phyloP scores from a whole-genome alignment of 2,888 invertebrate species.

The Anaspis maculata region DNA sequence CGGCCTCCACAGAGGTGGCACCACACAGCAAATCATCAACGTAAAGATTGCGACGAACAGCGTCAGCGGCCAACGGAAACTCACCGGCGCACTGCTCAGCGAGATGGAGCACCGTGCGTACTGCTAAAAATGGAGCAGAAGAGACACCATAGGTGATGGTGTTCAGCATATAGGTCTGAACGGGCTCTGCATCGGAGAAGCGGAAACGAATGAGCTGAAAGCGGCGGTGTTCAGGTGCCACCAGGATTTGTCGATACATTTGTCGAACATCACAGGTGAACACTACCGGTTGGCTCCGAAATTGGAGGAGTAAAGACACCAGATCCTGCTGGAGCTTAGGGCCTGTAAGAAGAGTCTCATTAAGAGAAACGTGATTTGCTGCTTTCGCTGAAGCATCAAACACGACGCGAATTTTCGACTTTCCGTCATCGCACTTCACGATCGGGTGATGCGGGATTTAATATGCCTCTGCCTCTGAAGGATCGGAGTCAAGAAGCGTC shows the following conservation, averaged over 20 bases:
- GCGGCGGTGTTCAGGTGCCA: conserved; percentile 7
- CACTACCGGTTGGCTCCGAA: conserved; percentile 8
- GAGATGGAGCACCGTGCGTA: conserved; percentile 4
- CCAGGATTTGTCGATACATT: conserved; percentile 16
- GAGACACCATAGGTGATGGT: conserved; percentile 8
- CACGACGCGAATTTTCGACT: conserved; percentile 9
- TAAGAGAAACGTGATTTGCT: conserved; percentile 4
- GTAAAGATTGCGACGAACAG: conserved; percentile 1
- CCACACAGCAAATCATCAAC: conserved; percentile 8
- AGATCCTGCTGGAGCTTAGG: conserved; percentile 11
- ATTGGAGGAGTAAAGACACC: conserved; percentile 4
- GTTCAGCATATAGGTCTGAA: conserved; percentile 4
- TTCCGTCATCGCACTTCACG: neutral
- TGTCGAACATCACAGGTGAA: conserved; percentile 11
- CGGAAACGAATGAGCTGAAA: conserved; percentile 11
- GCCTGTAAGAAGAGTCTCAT: conserved; percentile 9
- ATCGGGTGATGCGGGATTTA: conserved; percentile 13
- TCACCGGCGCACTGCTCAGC: conserved; percentile 1
- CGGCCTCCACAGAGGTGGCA: conserved; percentile 3
- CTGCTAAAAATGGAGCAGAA: conserved; percentile 7
- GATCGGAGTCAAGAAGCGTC: neutral
- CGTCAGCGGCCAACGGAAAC: conserved; percentile 6
- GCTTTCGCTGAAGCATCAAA: conserved; percentile 6
- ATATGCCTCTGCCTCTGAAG: conserved; percentile 1
- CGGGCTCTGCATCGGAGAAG: conserved; percentile 2